Conservation (phyloP, 2,888 invertebrate genomes). For the Pandemis heparana region DNA sequence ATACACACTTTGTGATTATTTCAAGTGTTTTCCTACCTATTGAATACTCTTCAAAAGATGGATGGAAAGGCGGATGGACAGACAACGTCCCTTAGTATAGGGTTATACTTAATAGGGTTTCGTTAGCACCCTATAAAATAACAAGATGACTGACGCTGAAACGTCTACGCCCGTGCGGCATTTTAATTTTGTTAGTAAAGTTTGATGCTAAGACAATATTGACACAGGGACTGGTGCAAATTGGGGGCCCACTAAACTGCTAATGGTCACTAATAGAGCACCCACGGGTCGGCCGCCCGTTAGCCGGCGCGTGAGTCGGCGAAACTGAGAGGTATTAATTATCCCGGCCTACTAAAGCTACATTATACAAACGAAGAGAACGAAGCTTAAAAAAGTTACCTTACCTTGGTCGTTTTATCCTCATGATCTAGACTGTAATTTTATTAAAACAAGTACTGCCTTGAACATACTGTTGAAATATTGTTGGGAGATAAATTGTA, state of each 20-base stretch:
- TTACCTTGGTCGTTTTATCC: not conserved
- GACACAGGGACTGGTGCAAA: conserved; percentile 7
- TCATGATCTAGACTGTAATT: not conserved
- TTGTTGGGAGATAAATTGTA: too few species aligned
- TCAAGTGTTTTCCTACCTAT: too few species aligned
- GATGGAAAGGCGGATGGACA: too few species aligned
- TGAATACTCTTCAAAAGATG: too few species aligned
- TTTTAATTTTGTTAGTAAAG: conserved; percentile 6
- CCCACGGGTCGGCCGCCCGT: conserved; percentile 53
- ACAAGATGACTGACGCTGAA: not conserved
- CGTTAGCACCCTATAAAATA: not conserved
- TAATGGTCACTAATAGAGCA: conserved; percentile 56
- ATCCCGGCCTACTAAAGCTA: conserved; percentile 50
- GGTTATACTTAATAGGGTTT: too few species aligned
- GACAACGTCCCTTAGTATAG: too few species aligned
- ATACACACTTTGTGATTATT: too few species aligned
- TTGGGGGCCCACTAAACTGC: conserved; percentile 51
- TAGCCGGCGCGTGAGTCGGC: conserved; percentile 64
- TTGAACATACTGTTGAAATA: too few species aligned
- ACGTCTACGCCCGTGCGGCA: not conserved
- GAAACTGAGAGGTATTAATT: conserved; percentile 66
- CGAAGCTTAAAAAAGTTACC: not conserved
- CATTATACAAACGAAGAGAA: conserved; percentile 28
- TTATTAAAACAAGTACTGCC: too few species aligned
- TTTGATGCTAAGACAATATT: conserved; percentile 12